Evolutionary conservation across 1,140 invertebrate genomes (phyloP), one percentile per base, ranked within the genome.

Genomic region (Saccostrea echinata): DNA sequence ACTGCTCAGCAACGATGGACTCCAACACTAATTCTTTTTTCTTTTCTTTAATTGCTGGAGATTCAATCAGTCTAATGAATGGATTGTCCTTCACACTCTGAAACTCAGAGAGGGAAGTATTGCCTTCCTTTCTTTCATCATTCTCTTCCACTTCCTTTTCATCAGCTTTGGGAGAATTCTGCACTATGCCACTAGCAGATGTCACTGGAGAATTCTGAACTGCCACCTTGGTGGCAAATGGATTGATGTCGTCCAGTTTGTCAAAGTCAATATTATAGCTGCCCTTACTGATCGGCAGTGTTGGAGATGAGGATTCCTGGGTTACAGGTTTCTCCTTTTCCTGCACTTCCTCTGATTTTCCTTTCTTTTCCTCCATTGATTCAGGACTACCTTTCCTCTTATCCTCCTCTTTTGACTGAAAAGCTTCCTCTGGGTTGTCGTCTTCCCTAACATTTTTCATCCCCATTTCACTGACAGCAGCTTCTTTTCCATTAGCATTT

Each of bases 221-320:
- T 43, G 24, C 52, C 24, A 21, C 27, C n/a, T 85, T 90, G 0
- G 84, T 86, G 3, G 52, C 84, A 86, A 90, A 88, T 53, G 89
- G 89, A 86, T 90, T 88, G 57, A 84, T 27, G 27, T 76, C 71
- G 55, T 88, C 88, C 27, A 88, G 27, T 52, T 88, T 88, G 43
- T 88, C 88, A 86, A 86, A 88, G 80, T 88, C 84, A 68, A 88
- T 51, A 35, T 64, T n/a, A 33, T 88, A 88, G 16, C 43, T 51
- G 8, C 88, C 88, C 55, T 86, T 86, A 35, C 68, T 21, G 53
- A 68, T 13, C 2, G 68, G 83, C 13, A 86, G 43, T 21, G 84
- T 76, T 33, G 88, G 80, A 35, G 84, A 83, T 51, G 52, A 43
- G 21, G 35, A 24, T 16, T 18, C 6, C 9, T 61, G 27, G 0